Base-by-base conservation (phyloP, 2,888 invertebrate genomes). In the Ctena decussata region DNA sequence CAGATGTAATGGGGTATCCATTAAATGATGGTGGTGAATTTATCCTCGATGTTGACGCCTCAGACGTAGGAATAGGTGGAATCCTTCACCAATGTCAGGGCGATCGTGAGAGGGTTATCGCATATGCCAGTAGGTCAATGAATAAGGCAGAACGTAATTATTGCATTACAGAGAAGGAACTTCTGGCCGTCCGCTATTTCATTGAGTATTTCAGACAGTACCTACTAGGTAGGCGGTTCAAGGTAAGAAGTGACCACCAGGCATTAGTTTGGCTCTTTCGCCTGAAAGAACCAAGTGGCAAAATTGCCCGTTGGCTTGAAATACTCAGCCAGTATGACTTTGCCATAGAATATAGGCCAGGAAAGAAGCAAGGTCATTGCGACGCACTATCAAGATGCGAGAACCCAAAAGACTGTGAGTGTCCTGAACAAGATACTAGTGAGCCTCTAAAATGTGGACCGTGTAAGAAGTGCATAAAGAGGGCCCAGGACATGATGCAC, bases 21-120 rank as follows among this genome's bases (percentile, higher is more conserved):
- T 21, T 57, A 12, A 44, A 69, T 69, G 77, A 81, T 15, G 80
- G 76, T 6, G 80, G 76, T 6, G 60, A 46, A 32, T 86, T 77
- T 65, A 80, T 82, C 18, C 70, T 89, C 37, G 89, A 87, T 71
- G 80, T 77, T 5, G 87, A 89, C 35, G 85, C 84, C 49, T 85
- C 85, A 27, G 81, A 80, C 35, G 69, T 53, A 37, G 80, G 85
- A 27, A 82, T 87, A 11, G 86, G 87, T 15, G 87, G 78, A n/a
- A 86, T 89, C 1, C 77, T 89, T 6, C 69, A 70, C n/a, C 87
- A 89, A 46, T 24, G 60, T 1, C 80, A 82, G 37, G 77, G 80
- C 27, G 82, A 73, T 0, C 57, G 53, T 39, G 81, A 71, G 44
- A 37, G 70, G 2, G 78, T 71, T 1, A 82, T 27, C 80, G 72